These are phyloP conservation scores for Zonitis immaculata DNA, from an alignment of 2,888 invertebrate species.

Conservation along the genomic window DNA sequence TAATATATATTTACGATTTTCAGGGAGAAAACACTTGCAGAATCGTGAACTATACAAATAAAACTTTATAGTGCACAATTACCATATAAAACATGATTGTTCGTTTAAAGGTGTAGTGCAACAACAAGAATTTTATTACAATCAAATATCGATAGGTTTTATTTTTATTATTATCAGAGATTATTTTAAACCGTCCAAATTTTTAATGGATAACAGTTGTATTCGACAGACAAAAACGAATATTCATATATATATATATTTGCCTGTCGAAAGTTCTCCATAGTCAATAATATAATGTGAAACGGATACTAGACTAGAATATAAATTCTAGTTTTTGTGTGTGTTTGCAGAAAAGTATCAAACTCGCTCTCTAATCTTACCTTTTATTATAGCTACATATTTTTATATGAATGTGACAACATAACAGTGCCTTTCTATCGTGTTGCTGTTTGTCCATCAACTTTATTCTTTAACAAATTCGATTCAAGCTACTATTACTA, in stretches of 20 bases:
- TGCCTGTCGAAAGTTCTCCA: constrained; percentile 23
- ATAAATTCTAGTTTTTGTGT: constrained; percentile 32
- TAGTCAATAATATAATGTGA: constrained; percentile 27
- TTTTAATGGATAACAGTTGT: constrained; percentile 36
- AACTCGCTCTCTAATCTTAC: constrained; percentile 30
- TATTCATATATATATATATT: constrained; percentile 23
- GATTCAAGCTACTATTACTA: constrained; percentile 8
- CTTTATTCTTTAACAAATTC: neutral
- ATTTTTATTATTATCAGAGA: constrained; percentile 18
- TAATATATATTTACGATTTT: too few species aligned
- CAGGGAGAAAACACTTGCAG: too few species aligned
- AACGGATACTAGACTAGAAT: constrained; percentile 26
- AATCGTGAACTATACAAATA: too few species aligned
- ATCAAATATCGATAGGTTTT: too few species aligned
- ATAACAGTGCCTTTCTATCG: neutral
- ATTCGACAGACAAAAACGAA: constrained; percentile 34
- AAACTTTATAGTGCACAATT: too few species aligned
- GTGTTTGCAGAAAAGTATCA: constrained; percentile 31
- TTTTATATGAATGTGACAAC: neutral
- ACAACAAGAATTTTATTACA: too few species aligned
- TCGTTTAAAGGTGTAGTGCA: too few species aligned
- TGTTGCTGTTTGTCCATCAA: neutral
- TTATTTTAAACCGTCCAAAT: constrained; percentile 31
- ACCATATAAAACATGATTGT: too few species aligned
- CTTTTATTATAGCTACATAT: too few species aligned